Evolutionary conservation across 2,113 vertebrate species (phyloP).

Genomic region (Ammospiza caudacuta): DNA sequence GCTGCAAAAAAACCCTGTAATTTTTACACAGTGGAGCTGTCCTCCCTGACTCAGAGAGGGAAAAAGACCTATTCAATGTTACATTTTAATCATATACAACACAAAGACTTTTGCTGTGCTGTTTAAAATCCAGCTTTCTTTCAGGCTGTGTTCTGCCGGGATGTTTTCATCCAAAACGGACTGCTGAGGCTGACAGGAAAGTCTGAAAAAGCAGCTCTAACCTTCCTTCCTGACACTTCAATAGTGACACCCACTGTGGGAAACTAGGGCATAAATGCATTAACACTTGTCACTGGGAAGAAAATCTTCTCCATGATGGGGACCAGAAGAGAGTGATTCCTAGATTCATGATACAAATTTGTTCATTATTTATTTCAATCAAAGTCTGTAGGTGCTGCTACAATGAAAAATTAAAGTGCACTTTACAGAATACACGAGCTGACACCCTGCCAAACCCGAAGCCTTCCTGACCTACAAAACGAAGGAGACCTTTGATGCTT

Average conservation of each 20-base stretch:
- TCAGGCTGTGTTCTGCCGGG: constrained; percentile 64
- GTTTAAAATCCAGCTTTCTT: constrained; percentile 67
- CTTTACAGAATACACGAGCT: constrained; percentile 9
- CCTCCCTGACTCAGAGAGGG: not conserved
- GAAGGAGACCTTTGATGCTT: not conserved
- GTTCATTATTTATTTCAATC: constrained; percentile 65
- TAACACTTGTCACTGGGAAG: constrained; percentile 37
- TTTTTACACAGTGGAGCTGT: constrained; percentile 42
- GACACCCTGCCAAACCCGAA: not conserved
- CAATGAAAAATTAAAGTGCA: constrained; percentile 53
- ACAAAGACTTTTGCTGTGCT: constrained; percentile 66
- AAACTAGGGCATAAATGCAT: constrained; percentile 60
- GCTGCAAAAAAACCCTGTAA: constrained; percentile 10
- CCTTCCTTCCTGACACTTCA: constrained; percentile 72
- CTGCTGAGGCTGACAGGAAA: constrained; percentile 73
- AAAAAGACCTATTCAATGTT: constrained; percentile 55
- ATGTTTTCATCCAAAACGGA: constrained; percentile 70
- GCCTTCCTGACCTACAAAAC: constrained; percentile 40
- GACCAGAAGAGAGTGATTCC: constrained; percentile 24
- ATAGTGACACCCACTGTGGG: constrained; percentile 39
- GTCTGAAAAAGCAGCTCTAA: constrained; percentile 72
- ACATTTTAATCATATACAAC: constrained; percentile 69
- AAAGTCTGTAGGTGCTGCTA: constrained; percentile 15
- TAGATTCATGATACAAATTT: constrained; percentile 38
- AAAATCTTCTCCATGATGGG: constrained; percentile 26